Base-by-base conservation (phyloP, 2,888 invertebrate genomes). In the Chrysina gloriosa region DNA sequence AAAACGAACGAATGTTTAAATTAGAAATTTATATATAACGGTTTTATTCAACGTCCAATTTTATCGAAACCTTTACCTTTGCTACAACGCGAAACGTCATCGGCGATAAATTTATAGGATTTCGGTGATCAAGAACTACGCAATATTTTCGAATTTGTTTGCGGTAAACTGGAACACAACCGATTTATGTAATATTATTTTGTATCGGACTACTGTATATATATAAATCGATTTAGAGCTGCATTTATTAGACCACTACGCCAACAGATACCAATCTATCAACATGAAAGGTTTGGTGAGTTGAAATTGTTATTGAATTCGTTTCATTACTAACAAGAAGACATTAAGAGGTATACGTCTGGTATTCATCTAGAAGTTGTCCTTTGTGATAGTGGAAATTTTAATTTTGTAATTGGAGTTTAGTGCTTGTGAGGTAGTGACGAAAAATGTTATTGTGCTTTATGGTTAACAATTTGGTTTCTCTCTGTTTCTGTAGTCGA, bases 51-150 rank as follows among this genome's bases (percentile, higher is more conserved):
- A n/a, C n/a, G n/a, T n/a, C n/a, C n/a, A n/a, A n/a, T n/a, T n/a
- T n/a, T n/a, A n/a, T n/a, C n/a, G n/a, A n/a, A n/a, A n/a, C n/a
- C n/a, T n/a, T n/a, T n/a, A n/a, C n/a, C n/a, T n/a, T n/a, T n/a
- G n/a, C n/a, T n/a, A n/a, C n/a, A n/a, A n/a, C n/a, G n/a, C n/a
- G 31, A 52, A 52, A 52, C 34, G 52, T 52, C 52, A 52, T 7
- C 21, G 21, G 45, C 9, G 19, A 45, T 21, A 21, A 3, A 45
- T 45, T 45, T 45, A 45, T 45, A 19, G 19, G 19, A 19, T 45
- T 45, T 16, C 45, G 45, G 21, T 9, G 45, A 45, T 45, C 9
- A 45, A 16, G 45, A 21, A 16, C 45, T 45, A 21, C 45, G 45
- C 45, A 45, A 45, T 45, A 52, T 21, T 21, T 52, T 52, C 16